phyloP scores from a whole-genome alignment of 2,888 invertebrate species.

The Aethes cnicana region DNA sequence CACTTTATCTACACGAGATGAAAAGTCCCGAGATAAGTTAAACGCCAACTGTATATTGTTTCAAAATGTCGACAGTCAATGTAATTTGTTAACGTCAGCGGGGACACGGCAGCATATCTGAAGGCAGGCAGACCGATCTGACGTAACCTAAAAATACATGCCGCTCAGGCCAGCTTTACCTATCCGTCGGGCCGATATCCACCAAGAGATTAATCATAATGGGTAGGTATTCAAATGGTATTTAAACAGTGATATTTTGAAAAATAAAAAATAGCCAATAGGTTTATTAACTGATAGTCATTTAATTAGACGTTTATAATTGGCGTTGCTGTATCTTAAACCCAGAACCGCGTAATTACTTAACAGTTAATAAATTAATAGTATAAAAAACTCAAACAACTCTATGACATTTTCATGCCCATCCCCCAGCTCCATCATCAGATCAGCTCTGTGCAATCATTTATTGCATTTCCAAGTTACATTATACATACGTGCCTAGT shows the following conservation, averaged over 20 bases:
- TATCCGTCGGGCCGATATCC: conserved; percentile 64
- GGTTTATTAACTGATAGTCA: too few relatives aligned
- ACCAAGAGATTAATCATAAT: conserved; percentile 69
- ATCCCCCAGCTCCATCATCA: too few relatives aligned
- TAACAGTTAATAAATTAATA: too few relatives aligned
- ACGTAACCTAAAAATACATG: conserved; percentile 69
- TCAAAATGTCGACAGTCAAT: conserved; percentile 76
- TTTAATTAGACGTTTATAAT: too few relatives aligned
- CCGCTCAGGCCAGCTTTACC: conserved; percentile 46
- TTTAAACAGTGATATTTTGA: conserved; percentile 22
- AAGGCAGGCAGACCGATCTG: conserved; percentile 49
- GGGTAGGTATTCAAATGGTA: conserved; percentile 50
- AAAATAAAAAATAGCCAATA: too few relatives aligned
- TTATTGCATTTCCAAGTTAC: too few relatives aligned
- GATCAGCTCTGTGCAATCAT: too few relatives aligned
- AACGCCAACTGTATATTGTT: conserved; percentile 81
- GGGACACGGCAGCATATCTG: conserved; percentile 49
- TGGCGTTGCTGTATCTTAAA: too few relatives aligned
- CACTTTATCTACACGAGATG: conserved; percentile 78
- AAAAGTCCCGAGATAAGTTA: conserved; percentile 78
- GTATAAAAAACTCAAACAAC: too few relatives aligned
- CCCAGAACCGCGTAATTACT: too few relatives aligned
- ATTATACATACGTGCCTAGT: too few relatives aligned
- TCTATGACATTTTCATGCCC: too few relatives aligned
- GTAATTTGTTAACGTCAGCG: conserved; percentile 79